Evolutionary conservation across 2,113 vertebrate genomes (phyloP).

Genomic region (Thamnophis sirtalis): DNA sequence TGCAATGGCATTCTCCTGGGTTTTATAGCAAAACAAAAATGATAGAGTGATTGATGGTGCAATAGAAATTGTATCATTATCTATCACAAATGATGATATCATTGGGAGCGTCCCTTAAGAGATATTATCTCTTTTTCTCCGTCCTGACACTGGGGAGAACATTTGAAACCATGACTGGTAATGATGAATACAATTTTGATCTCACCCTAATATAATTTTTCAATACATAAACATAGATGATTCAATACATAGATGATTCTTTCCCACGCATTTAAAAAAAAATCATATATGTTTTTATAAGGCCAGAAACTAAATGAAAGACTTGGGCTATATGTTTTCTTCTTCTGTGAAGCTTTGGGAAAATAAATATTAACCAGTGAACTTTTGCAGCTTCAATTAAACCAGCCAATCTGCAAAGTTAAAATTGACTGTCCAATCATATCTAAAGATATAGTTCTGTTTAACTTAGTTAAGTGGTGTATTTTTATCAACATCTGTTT

Average conservation of each 20-base stretch:
- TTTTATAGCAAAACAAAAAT: background rate
- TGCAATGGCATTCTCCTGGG: background rate
- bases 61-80: background rate
- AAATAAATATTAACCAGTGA: background rate
- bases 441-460: background rate
- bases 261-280: background rate
- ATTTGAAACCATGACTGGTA: background rate
- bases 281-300: background rate
- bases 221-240: background rate
- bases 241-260: background rate
- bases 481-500: background rate
- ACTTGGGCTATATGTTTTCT: background rate
- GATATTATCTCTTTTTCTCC: background rate
- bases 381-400: background rate
- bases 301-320: background rate
- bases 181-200: background rate
- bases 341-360: background rate
- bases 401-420: background rate
- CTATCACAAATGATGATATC: background rate
- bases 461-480: background rate
- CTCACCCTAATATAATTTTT: background rate
- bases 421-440: background rate
- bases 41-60: background rate
- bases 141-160: background rate
- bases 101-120: background rate